A percentile compares a stretch with the other conserved stretches of the same genome.
phyloP scores from a whole-genome alignment of 64 coral and sea anemone genomes.

The Platygyra sinensis region DNA sequence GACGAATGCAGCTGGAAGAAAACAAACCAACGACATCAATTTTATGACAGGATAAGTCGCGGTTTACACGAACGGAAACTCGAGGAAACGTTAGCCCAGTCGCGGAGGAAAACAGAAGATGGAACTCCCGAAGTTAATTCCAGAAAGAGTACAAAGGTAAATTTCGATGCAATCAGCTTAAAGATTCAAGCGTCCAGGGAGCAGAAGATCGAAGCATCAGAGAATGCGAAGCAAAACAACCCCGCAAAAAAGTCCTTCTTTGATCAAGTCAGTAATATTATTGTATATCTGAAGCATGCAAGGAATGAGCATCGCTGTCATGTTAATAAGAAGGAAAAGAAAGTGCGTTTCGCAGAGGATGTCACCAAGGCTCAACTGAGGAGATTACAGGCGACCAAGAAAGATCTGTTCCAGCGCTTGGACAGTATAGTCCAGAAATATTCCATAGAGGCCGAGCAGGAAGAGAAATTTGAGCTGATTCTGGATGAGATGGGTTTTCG shows the following conservation, averaged over 20 bases:
- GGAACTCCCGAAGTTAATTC: background rate
- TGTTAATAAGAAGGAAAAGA: background rate
- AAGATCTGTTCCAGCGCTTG: background rate
- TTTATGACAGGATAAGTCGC: background rate
- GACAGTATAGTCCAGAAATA: background rate
- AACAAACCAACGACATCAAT: background rate
- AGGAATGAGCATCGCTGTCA: no score
- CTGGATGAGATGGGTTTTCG: no score
- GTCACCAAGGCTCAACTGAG: background rate
- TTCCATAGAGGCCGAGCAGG: no score
- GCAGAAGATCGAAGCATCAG: background rate
- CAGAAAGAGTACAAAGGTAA: background rate
- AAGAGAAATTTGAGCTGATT: no score
- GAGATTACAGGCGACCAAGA: background rate
- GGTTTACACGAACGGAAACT: background rate
- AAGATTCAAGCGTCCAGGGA: background rate
- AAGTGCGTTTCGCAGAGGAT: constrained; percentile 9
- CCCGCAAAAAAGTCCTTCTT: background rate
- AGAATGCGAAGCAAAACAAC: background rate
- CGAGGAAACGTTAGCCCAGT: background rate
- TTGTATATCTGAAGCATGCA: background rate
- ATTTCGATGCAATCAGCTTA: constrained; percentile 22
- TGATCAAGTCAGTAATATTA: background rate
- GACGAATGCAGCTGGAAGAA: background rate
- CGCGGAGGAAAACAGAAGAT: background rate